Conservation (phyloP, 2,797 vertebrate species). For the Pogonophryne albipinna region DNA sequence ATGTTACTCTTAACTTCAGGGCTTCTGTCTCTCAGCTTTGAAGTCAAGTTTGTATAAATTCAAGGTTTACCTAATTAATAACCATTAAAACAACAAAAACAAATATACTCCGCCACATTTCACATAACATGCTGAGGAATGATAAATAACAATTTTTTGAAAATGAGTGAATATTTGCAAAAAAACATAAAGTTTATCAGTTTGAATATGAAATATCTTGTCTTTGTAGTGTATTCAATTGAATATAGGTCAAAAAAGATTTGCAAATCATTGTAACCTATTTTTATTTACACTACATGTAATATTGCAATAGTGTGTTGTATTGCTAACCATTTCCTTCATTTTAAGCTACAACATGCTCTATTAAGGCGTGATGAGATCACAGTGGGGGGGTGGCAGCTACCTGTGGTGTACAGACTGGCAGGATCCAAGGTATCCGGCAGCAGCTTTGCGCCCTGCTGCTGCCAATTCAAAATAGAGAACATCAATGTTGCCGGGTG, state of each 20-base stretch:
- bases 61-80: conserved; percentile 21
- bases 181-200: too few species aligned
- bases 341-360: not conserved
- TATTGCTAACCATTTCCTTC: not conserved
- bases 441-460: not conserved
- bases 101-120: not conserved
- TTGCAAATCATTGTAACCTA: too few species aligned
- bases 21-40: conserved; percentile 41
- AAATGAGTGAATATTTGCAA: too few species aligned
- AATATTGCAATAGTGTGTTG: not conserved
- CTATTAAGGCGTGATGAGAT: conserved; percentile 18
- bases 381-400: conserved; percentile 19
- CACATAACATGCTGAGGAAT: too few species aligned
- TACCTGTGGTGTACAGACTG: conserved; percentile 11
- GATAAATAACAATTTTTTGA: too few species aligned
- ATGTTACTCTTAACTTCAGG: conserved; percentile 33
- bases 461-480: conserved; percentile 1
- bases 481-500: not conserved
- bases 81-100: conserved; percentile 10
- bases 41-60: conserved; percentile 45
- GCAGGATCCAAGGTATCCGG: conserved; percentile 1
- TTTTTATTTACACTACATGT: too few species aligned
- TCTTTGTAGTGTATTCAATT: too few species aligned
- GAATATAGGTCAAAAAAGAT: too few species aligned
- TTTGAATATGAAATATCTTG: too few species aligned